phyloP scores from a whole-genome alignment of 1,140 invertebrate genomes.

The Meloidogyne chitwoodi region DNA sequence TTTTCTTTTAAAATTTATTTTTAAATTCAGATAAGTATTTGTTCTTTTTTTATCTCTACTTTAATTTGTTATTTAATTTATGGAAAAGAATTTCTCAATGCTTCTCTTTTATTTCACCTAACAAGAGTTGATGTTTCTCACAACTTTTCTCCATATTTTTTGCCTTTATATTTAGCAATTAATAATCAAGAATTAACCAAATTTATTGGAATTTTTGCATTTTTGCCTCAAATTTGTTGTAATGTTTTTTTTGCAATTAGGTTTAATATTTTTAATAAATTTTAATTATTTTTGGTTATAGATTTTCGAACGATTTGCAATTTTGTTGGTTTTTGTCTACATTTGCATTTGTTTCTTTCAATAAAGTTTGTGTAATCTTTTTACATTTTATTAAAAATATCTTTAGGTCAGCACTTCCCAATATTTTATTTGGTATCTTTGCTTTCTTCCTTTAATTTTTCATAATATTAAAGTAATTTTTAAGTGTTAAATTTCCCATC shows the following conservation, averaged over 20 bases:
- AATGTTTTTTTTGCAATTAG: constrained; percentile 70
- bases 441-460: constrained; percentile 74
- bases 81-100: constrained; percentile 80
- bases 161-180: constrained; percentile 79
- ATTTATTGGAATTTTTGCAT: constrained; percentile 69
- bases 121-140: constrained; percentile 82
- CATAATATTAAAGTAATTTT: constrained; percentile 45
- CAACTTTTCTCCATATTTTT: constrained; percentile 95
- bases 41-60: constrained; percentile 69
- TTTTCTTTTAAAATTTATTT: not conserved
- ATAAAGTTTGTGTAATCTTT: constrained; percentile 71
- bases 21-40: constrained; percentile 66
- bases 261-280: constrained; percentile 10
- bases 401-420: constrained; percentile 75
- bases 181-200: constrained; percentile 60
- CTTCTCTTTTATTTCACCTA: constrained; percentile 89
- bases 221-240: constrained; percentile 73
- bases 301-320: constrained; percentile 67
- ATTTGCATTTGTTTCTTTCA: constrained; percentile 84
- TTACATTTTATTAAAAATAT: not conserved
- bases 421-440: constrained; percentile 94
- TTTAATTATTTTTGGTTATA: constrained; percentile 32
- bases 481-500: constrained; percentile 2
- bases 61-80: constrained; percentile 73
- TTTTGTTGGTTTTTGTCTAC: constrained; percentile 81